These are phyloP conservation scores for Atherinosoma microstoma DNA, from an alignment of 2,797 vertebrate species.

Conservation along the genomic window DNA sequence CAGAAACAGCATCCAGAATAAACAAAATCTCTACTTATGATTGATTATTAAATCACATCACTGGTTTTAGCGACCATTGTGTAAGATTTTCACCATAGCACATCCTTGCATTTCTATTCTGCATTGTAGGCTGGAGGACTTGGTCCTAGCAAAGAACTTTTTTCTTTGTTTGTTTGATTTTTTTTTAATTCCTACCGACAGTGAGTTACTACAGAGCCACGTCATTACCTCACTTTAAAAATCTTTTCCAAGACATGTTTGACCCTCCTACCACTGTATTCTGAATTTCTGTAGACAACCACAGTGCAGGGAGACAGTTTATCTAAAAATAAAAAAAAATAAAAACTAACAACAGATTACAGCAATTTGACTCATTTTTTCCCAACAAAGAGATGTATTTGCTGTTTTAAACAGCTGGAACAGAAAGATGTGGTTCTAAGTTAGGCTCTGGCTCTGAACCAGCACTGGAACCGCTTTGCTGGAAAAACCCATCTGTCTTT, in stretches of 20 bases:
- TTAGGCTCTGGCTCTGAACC: background rate
- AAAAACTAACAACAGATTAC: background rate
- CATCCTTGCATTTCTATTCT: conserved; percentile 40
- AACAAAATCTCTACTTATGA: conserved; percentile 3
- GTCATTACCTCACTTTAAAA: background rate
- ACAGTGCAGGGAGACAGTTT: background rate
- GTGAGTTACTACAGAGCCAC: background rate
- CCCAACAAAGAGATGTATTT: background rate
- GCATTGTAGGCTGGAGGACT: conserved; percentile 34
- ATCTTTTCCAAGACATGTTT: background rate
- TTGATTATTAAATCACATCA: background rate
- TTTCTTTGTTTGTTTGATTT: no score
- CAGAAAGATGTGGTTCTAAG: background rate
- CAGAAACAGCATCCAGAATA: background rate
- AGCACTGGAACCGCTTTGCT: background rate
- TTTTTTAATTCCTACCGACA: no score
- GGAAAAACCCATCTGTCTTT: conserved; percentile 22
- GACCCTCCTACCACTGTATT: background rate
- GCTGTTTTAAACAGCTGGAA: background rate
- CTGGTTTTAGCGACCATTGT: background rate
- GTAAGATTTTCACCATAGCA: conserved; percentile 2
- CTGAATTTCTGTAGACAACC: background rate
- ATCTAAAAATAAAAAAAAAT: background rate
- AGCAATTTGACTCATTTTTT: background rate
- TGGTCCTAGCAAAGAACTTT: no score